Evolutionary conservation across 2,797 vertebrate genomes (phyloP).

Genomic region (Synaphobranchus kaupii): DNA sequence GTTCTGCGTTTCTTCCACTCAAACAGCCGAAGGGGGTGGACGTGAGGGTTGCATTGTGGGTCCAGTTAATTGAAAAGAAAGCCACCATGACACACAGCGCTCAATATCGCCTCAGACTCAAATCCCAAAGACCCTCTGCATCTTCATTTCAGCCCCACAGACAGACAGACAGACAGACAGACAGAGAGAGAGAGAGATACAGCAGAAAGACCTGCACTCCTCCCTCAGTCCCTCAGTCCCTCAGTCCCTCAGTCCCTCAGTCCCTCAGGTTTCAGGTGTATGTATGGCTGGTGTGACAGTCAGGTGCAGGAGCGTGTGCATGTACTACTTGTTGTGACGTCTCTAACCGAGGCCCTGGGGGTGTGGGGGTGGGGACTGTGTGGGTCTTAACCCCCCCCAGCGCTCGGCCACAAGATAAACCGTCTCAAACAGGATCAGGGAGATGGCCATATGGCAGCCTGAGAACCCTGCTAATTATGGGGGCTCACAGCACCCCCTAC

Average conservation of each 20-base stretch:
- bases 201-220: slow-evolving; percentile 21
- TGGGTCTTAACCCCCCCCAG: not conserved
- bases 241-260: too few relatives aligned
- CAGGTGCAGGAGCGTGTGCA: too few relatives aligned
- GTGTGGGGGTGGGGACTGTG: too few relatives aligned
- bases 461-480: slow-evolving; percentile 45
- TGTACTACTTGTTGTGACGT: too few relatives aligned
- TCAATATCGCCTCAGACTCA: too few relatives aligned
- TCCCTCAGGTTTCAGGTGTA: not conserved
- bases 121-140: too few relatives aligned
- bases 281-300: not conserved
- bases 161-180: not conserved
- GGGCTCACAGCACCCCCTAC: not conserved
- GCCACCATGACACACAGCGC: too few relatives aligned
- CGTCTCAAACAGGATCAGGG: slow-evolving; percentile 70
- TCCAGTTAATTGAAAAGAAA: too few relatives aligned
- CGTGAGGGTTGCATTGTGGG: too few relatives aligned
- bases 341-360: too few relatives aligned
- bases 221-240: too few relatives aligned
- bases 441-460: slow-evolving; percentile 67
- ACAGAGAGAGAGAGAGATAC: not conserved
- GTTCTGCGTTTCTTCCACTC: not conserved
- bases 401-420: slow-evolving; percentile 54
- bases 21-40: not conserved
- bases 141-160: not conserved